Evolutionary conservation across 2,888 invertebrate genomes (phyloP).

Genomic region (Aquatica leii): DNA sequence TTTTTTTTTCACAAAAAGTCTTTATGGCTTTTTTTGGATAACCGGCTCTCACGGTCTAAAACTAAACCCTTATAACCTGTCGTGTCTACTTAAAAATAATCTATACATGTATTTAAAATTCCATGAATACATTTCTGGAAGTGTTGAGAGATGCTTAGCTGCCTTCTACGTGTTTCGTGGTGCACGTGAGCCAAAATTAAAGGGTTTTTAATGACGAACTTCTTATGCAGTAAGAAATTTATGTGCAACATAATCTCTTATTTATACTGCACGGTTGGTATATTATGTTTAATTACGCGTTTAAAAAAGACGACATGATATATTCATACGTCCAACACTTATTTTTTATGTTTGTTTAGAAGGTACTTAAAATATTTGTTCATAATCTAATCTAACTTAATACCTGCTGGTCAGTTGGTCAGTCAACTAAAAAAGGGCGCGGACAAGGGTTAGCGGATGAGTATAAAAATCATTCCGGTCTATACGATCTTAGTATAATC

Average conservation of each 20-base stretch:
- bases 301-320: constrained; percentile 4
- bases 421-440: constrained; percentile 32
- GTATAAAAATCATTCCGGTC: constrained; percentile 30
- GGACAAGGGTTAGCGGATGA: constrained; percentile 29
- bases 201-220: background rate
- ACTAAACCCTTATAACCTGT: constrained; percentile 13
- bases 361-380: constrained; percentile 33
- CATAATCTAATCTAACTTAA: constrained; percentile 31
- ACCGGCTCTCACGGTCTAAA: constrained; percentile 19
- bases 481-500: constrained; percentile 29
- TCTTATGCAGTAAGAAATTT: no score
- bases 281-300: background rate
- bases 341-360: constrained; percentile 23
- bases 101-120: constrained; percentile 18
- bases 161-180: no score
- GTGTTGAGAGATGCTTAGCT: background rate
- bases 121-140: constrained; percentile 16
- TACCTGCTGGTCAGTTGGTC: constrained; percentile 21
- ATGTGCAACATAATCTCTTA: background rate
- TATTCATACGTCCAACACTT: constrained; percentile 5
- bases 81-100: constrained; percentile 17
- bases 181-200: constrained; percentile 1
- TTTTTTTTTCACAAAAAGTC: background rate
- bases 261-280: background rate
- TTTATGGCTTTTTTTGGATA: background rate